Evolutionary conservation across 2,113 vertebrate species (phyloP), one percentile per base, ranked within the genome.

Genomic region (Oncorhynchus clarkii): DNA sequence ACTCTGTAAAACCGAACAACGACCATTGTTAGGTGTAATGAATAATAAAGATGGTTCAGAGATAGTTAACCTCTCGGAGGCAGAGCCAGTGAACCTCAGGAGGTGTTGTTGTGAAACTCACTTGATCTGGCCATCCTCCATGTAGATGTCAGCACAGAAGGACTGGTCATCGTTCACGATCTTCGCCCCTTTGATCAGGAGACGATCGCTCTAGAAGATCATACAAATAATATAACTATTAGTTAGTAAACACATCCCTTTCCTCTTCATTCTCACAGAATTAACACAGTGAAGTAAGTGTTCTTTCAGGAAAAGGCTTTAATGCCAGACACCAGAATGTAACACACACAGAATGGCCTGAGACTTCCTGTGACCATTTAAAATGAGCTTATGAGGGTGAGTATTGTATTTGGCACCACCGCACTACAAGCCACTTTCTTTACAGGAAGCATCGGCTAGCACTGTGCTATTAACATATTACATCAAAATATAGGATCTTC

Each of bases 81-180:
- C 16, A 16, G 16, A 18, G 51, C 4, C 59, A 22, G 18, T 60
- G 13, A 62, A 9, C 7, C n/a, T 57, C 54, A 45, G 51, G 12
- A 54, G 16, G 59, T 24, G 7, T 11, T 8, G 7, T 62, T 22
- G 13, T 62, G 59, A 12, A 77, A 95, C 96, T 97, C 92, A 99
- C 98, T 99, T 99, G 93, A 99, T 98, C 89, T 98, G 90, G 29
- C 98, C 97, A 91, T 99, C 98, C 90, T 99, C 98, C 94, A 99
- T 98, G 85, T 99, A 99, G 87, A 99, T 95, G 92, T 99, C 97
- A 71, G 98, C 98, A 62, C 95, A 96, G 88, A 99, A 99, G 3
- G 98, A 98, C 93, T 99, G 98, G 94, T 99, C 98, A 93, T 99
- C 98, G 2, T 99, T 99, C 75, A 98, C 97, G n/a, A 99, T 98